Evolutionary conservation across 2,888 invertebrate genomes (phyloP), one percentile per base, ranked within the genome.

Genomic region (Incurvaria masculella): DNA sequence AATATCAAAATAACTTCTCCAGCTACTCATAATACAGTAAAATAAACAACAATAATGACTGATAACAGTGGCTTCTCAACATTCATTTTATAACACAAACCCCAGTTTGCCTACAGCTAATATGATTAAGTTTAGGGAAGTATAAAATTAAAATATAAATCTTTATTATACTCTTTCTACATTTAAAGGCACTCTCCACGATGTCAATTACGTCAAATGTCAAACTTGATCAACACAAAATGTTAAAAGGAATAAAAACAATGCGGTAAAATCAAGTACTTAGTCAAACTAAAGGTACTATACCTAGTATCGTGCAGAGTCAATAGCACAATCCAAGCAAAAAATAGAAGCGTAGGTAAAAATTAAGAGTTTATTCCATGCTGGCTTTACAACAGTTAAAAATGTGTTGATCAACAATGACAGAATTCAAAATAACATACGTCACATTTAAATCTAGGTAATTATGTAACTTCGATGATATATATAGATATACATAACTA

Each of bases 131-230:
- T 33, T 33, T 33, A 33, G 33, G 33, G 33, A 33, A 33, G 14
- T 33, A 33, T 33, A 33, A 33, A 33, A 33, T 33, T 33, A 33
- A 33, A 33, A 33, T 33, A 33, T 33, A 33, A 76, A 75, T 75
- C 65, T 74, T 76, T 76, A 48, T 44, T 42, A 42, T 21, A 73
- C 68, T 73, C 69, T 68, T 65, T 73, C 71, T 75, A 73, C 19
- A 66, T 71, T 70, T 69, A 74, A 78, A 76, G 78, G 78, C 78
- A 78, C 78, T 78, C 76, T 73, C 68, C 74, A 72, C 72, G 75
- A 70, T 74, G 66, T 73, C 70, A 72, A 73, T 70, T 33, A 33
- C 14, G 33, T 33, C 11, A 33, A 33, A 6, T 33, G 33, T n/a
- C 33, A 33, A 33, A 33, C 3, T 33, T 33, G 33, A 33, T 33